Base-by-base conservation (phyloP, 2,113 vertebrate genomes). In the Pygoscelis adeliae region DNA sequence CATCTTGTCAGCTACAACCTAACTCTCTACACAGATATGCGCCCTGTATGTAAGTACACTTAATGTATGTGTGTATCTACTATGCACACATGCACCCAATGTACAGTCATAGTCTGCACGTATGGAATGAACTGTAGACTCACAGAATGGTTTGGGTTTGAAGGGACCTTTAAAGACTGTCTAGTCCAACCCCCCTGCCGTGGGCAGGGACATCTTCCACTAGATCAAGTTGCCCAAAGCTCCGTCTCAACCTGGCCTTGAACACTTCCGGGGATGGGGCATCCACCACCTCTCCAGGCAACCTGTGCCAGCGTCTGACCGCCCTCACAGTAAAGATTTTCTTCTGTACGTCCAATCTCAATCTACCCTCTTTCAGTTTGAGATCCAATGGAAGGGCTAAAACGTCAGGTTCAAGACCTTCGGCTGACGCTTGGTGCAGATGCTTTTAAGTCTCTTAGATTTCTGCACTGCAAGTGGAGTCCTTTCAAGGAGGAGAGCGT, bases 21-120 rank as follows among this genome's bases (percentile, higher is more conserved):
- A 4, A 6, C 4, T 55, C 27, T 38, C 38, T 22, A 0, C 26
- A 11, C 15, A 8, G 47, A 5, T 30, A 1, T 0, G 3, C 2
- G 1, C 1, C 12, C 4, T 47, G 55, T 52, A 3, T 14, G 1
- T 18, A 12, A 49, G 15, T 5, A 12, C 5, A 5, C 9, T 21
- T 26, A 30, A 8, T 1, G 27, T 1, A 0, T 11, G 14, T 13
- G 56, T 11, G 26, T 50, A 3, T 34, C 56, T 61, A 2, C 0
- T 25, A 30, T 0, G 17, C 32, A 25, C 19, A 8, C 14, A 5
- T 9, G n/a, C 9, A 6, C 34, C 36, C 36, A 22, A 0, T 3
- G 13, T 40, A 8, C 23, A 8, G 19, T 22, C 42, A 0, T 1
- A 19, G 42, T 20, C 55, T 76, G 56, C 25, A 0, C 3, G 27